These are phyloP conservation scores for Agriopis marginaria DNA, from an alignment of 2,888 invertebrate species.

Conservation along the genomic window DNA sequence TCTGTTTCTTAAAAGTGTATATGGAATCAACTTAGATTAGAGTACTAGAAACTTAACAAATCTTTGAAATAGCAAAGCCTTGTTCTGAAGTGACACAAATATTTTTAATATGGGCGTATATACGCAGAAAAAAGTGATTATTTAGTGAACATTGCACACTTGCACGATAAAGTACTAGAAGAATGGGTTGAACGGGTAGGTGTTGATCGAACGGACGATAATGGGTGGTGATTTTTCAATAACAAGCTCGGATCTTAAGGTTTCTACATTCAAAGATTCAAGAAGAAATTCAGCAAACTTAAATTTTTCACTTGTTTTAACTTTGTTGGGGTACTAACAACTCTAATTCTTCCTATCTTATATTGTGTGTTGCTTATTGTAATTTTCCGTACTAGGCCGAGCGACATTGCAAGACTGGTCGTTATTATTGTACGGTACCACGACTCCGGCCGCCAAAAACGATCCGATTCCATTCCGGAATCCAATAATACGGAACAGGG, in stretches of 20 bases:
- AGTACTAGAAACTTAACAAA: too few species aligned
- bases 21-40: too few species aligned
- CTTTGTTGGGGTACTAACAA: conserved; percentile 27
- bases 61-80: too few species aligned
- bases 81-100: too few species aligned
- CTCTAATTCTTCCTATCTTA: conserved; percentile 8
- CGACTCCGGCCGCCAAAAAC: conserved; percentile 87
- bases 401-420: conserved; percentile 97
- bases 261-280: too few species aligned
- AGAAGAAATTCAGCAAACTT: too few species aligned
- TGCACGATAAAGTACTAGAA: not conserved
- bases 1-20: too few species aligned
- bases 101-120: too few species aligned
- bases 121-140: too few species aligned
- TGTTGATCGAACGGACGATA: not conserved
- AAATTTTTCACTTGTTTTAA: not conserved
- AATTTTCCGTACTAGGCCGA: conserved; percentile 87
- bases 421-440: conserved; percentile 96
- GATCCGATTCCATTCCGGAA: conserved; percentile 86
- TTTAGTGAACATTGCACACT: not conserved
- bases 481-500: conserved; percentile 75
- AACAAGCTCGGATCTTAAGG: too few species aligned
- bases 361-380: conserved; percentile 27
- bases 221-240: not conserved
- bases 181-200: not conserved